Evolutionary conservation across 2,797 vertebrate species (phyloP), one percentile per base, ranked within the genome.

Genomic region (Sphenopsis melanotis): DNA sequence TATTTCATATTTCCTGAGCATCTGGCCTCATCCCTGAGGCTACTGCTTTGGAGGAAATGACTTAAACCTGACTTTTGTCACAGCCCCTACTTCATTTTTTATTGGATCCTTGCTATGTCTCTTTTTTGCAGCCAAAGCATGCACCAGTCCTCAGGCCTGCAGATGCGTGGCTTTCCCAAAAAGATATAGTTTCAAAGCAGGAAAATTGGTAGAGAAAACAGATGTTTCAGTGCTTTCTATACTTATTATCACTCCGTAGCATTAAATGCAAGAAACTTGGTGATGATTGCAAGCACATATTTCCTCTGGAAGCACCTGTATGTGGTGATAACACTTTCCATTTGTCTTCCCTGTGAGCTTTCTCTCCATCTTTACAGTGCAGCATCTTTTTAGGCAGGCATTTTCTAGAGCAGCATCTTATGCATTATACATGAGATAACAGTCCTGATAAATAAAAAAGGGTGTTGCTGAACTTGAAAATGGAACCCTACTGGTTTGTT

Each of bases 391-490:
- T 41, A 57, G 61, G 61, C 39, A 57, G n/a, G 21, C 30, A 27
- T 53, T 78, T 78, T 53, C 37, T 41, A 47, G 78, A 77, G 17
- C 46, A 87, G 26, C 46, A 64, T 36, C 37, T 66, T 66, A 23
- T 70, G 59, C 34, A 57, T 66, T 66, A 79, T 90, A 80, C 49
- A 60, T 83, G 52, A 41, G 57, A 49, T 47, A 69, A 47, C 32
- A 89, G 56, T n/a, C 23, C 49, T 1, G 15, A 56, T 60, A 86
- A 81, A 90, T 81, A 79, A 78, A 81, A 68, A 82, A 76, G 11
- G 26, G 16, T 66, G 47, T 32, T 84, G 74, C 63, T 91, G 83
- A 90, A 79, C 50, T 57, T 82, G 90, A 92, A 95, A 91, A 84
- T 53, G 59, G 47, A 91, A 84, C 70, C 26, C 63, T 65, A 30